Evolutionary conservation across 2,113 vertebrate species (phyloP).

Genomic region (Xyliphius kryptos): DNA sequence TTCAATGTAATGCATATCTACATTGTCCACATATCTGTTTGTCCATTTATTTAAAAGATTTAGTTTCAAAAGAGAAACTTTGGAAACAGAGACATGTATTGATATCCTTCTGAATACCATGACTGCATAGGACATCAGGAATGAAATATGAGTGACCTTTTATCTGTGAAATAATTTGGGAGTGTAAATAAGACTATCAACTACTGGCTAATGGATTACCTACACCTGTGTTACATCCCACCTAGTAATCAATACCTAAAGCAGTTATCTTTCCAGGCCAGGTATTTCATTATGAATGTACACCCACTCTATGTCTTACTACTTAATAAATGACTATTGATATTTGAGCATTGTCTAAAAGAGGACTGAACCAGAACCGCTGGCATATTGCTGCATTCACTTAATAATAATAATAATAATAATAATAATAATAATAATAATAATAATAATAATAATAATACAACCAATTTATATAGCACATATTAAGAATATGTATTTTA

Average conservation of each 20-base stretch:
- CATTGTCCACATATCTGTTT: no score
- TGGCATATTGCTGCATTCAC: no score
- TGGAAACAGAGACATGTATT: neutral
- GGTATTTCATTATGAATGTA: conserved; percentile 15
- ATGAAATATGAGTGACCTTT: conserved; percentile 40
- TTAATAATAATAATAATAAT: no score
- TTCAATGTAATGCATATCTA: no score
- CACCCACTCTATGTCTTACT: neutral
- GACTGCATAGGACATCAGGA: conserved; percentile 23
- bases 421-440: no score
- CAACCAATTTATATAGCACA: no score
- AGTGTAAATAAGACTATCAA: conserved; percentile 53
- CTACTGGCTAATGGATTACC: conserved; percentile 50
- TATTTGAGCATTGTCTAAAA: no score
- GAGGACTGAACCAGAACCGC: no score
- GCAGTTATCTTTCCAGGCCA: conserved; percentile 39
- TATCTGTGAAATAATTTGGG: conserved; percentile 34
- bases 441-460: no score
- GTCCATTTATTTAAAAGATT: no score
- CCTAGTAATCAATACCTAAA: conserved; percentile 53
- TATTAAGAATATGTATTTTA: no score
- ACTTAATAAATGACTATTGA: neutral
- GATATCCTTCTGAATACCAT: conserved; percentile 34
- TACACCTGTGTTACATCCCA: conserved; percentile 41
- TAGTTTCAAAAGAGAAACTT: neutral